Conservation (phyloP, 2,113 vertebrate genomes). For the Pelusios castaneus region DNA sequence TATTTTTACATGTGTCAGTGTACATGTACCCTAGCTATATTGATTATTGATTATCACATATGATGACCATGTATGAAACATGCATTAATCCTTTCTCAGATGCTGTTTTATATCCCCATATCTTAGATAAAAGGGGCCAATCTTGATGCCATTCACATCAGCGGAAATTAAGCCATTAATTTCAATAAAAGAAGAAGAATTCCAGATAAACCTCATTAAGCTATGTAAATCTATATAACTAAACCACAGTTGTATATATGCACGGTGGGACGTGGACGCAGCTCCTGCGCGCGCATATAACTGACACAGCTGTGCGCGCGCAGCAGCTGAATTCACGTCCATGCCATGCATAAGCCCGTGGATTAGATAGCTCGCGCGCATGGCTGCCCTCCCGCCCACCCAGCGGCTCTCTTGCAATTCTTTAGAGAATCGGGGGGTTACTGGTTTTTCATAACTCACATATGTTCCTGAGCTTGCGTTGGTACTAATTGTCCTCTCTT, state of each 20-base stretch:
- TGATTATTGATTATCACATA: neutral
- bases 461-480: neutral
- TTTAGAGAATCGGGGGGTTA: no score
- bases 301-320: no score
- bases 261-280: no score
- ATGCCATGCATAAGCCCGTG: no score
- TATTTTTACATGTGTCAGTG: neutral
- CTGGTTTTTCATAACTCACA: rapidly evolving
- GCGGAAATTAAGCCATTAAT: neutral
- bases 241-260: no score
- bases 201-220: neutral
- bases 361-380: no score
- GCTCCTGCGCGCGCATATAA: no score
- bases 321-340: no score
- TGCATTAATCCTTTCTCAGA: neutral
- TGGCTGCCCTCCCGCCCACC: no score
- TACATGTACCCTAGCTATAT: neutral
- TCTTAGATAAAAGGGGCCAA: neutral
- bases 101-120: neutral
- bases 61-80: neutral
- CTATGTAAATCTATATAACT: no score
- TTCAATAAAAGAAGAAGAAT: neutral
- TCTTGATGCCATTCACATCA: neutral
- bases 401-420: no score
- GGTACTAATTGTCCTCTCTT: neutral